Evolutionary conservation across 2,888 invertebrate genomes (phyloP), one percentile per base, ranked within the genome.

Genomic region (Paralinhomoeus sp.): DNA sequence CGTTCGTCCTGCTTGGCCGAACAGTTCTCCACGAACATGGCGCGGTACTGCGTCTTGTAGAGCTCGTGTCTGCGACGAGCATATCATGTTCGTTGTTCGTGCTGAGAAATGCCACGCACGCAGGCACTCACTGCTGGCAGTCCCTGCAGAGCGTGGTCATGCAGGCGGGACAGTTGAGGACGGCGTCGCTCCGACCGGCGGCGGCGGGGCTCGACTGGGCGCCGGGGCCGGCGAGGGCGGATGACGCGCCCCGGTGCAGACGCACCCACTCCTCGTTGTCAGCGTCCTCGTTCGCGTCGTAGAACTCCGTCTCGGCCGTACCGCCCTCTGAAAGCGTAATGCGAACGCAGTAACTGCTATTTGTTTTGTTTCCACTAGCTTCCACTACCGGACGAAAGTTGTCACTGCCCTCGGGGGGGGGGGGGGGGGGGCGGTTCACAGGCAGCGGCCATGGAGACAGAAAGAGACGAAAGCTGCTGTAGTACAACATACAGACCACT

Each of bases 21-120:
- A 56, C 72, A 72, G 56, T 72, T 72, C 52, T 63, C 63, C 2
- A 72, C 72, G 61, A 73, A 73, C 72, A 73, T 73, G 15, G 73
- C 72, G 49, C 73, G 60, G 56, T 71, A 73, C 52, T 73, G 73
- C 46, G 67, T 66, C 43, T 63, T 61, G 54, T 71, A 72, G 1
- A 63, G 51, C 35, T 64, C 67, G 56, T 72, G 72, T 47, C 68
- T 68, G 57, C 23, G 56, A 56, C 36, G 31, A 31, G 15, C 31
- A 31, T 12, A 31, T 31, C 12, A 31, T 9, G 31, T 18, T 18
- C 13, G 7, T 17, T n/a, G 24, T 15, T n/a, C 21, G 9, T 22
- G 15, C n/a, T 21, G n/a, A 18, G 47, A 21, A 9, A 42, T 24
- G 9, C 15, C 13, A 15, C 31, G 15, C 31, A 31, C 31, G 31